Evolutionary conservation across 2,797 vertebrate species (phyloP), one percentile per base, ranked within the genome.

Genomic region (Danio aesculapii): DNA sequence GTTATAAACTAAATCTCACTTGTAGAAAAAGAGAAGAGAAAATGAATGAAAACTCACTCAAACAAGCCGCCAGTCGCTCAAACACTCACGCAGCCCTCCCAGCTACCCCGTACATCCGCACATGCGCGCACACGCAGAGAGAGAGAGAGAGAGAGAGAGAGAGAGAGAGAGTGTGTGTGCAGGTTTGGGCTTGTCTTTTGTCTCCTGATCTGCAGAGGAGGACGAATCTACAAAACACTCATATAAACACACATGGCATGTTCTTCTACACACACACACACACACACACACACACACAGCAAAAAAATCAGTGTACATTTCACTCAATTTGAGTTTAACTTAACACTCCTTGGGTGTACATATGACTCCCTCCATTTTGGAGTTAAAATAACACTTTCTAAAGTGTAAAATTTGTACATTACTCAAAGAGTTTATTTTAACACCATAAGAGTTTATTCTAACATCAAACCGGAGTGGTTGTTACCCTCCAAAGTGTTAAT

Each of bases 131-230:
- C 30, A 30, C 30, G 30, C 30, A 30, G 3, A 30, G 30, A 30
- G 30, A 30, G 30, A 30, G 30, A 30, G 30, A 30, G 30, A 30
- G 1, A 30, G 30, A 30, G 30, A 30, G 30, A 30, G 30, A 1
- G 30, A 1, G 30, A 1, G 30, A 1, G 30, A 1, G 30, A 1
- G 30, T 30, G 30, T 73, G 80, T 63, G 55, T 71, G 17, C 16
- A 46, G 47, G 80, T 79, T 41, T 70, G n/a, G 46, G 55, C 66
- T 50, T 79, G 76, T 61, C 7, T 59, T 59, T 41, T 76, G 50
- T 67, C 52, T 78, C 44, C n/a, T 19, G 50, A 66, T 46, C 19
- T 77, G 52, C 21, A 19, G 14, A 39, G 10, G 43, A 67, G 16
- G 75, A 47, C 30, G 19, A 68, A 68, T 39, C 63, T 76, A 39